These are phyloP conservation scores for Lochmaea crataegi DNA, from an alignment of 2,888 invertebrate species.

Conservation along the genomic window DNA sequence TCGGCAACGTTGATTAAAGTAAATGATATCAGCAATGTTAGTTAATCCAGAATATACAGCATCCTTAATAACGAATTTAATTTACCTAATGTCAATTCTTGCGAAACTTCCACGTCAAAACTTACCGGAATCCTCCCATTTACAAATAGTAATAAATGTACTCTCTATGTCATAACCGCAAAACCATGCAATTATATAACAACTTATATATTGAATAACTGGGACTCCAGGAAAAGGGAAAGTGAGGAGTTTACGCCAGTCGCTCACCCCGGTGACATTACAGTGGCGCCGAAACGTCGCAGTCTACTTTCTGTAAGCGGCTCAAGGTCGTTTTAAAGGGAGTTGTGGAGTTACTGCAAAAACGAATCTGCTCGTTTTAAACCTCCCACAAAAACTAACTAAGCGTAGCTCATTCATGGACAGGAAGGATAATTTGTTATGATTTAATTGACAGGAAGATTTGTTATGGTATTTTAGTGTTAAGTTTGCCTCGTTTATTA, in stretches of 20 bases:
- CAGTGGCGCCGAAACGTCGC: constrained; percentile 32
- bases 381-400: neutral
- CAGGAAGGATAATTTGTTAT: neutral
- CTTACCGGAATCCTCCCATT: constrained; percentile 1
- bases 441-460: neutral
- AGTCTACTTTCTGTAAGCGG: constrained; percentile 37
- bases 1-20: neutral
- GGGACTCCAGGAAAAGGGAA: constrained; percentile 7
- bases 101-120: neutral
- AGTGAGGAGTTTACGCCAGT: constrained; percentile 15
- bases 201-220: neutral
- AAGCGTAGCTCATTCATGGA: neutral
- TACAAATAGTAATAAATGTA: constrained; percentile 9
- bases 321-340: constrained; percentile 42
- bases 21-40: neutral
- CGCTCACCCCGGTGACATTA: constrained; percentile 22
- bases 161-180: constrained; percentile 9
- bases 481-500: no score
- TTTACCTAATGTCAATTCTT: constrained; percentile 11
- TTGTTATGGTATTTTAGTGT: neutral
- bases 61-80: neutral
- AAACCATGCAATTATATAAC: constrained; percentile 16
- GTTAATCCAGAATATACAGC: neutral
- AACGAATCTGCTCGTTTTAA: neutral
- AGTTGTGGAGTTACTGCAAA: constrained; percentile 4